These are phyloP conservation scores for Columba livia DNA, from an alignment of 2,113 vertebrate genomes.

Conservation along the genomic window DNA sequence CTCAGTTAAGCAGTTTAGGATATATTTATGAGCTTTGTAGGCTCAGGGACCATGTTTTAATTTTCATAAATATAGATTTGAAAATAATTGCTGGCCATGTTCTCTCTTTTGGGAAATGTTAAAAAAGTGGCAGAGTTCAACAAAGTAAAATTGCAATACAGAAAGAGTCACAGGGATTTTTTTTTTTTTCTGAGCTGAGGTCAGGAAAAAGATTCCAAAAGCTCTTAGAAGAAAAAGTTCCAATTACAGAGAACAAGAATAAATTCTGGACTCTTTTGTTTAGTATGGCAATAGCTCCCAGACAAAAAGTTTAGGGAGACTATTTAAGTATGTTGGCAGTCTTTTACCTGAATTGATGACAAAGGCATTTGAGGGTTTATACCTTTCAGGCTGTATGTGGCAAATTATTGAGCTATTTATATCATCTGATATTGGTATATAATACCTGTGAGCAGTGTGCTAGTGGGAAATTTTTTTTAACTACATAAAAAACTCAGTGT, in stretches of 20 bases:
- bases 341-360: background rate
- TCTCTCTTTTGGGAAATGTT: background rate
- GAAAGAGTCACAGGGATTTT: rapidly evolving
- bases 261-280: background rate
- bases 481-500: rapidly evolving
- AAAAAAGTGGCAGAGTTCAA: background rate
- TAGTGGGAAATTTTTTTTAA: background rate
- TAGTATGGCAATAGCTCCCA: background rate
- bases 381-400: rapidly evolving
- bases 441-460: background rate
- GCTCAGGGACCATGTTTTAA: background rate
- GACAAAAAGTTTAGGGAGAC: background rate
- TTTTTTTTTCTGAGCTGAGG: background rate
- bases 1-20: background rate
- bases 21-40: background rate
- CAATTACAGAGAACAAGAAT: conserved; percentile 4
- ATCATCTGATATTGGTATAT: background rate
- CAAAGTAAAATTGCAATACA: background rate
- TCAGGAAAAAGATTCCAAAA: background rate
- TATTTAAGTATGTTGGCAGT: background rate
- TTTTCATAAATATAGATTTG: background rate
- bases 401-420: background rate
- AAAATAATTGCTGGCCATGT: background rate
- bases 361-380: background rate
- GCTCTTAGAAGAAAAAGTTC: background rate